phyloP scores from a whole-genome alignment of 2,113 vertebrate species.

The Sphaerodactylus townsendi region DNA sequence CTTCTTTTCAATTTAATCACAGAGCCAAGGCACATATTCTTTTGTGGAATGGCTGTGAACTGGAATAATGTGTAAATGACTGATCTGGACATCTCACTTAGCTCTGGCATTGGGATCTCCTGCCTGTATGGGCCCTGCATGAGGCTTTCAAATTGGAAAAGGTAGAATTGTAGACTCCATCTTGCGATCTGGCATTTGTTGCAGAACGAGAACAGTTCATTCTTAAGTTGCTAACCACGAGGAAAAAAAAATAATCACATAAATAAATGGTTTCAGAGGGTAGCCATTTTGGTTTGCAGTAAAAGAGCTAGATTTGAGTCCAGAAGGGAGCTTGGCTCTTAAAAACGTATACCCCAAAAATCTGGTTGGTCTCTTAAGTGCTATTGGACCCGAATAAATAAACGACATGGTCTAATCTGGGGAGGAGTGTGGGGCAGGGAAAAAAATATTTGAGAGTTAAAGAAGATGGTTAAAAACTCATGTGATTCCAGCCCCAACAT shows the following conservation, averaged over 20 bases:
- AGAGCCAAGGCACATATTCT: background rate
- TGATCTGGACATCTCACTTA: slow-evolving; percentile 13
- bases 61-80: slow-evolving; percentile 21
- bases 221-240: background rate
- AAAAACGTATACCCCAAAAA: too few relatives aligned
- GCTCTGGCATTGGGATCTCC: slow-evolving; percentile 3
- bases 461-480: background rate
- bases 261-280: too few relatives aligned
- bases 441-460: background rate
- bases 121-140: background rate
- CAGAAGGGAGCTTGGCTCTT: too few relatives aligned
- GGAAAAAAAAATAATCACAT: background rate
- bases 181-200: background rate
- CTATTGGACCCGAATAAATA: background rate
- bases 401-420: background rate
- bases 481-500: background rate
- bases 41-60: slow-evolving; percentile 19
- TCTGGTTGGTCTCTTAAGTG: too few relatives aligned
- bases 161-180: background rate
- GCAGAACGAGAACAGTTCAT: background rate
- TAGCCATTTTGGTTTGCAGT: too few relatives aligned
- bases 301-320: too few relatives aligned
- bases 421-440: background rate
- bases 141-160: slow-evolving; percentile 7
- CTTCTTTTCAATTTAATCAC: slow-evolving; percentile 2